Evolutionary conservation across 2,888 invertebrate genomes (phyloP), one percentile per base, ranked within the genome.

Genomic region (Diaprepes abbreviatus): DNA sequence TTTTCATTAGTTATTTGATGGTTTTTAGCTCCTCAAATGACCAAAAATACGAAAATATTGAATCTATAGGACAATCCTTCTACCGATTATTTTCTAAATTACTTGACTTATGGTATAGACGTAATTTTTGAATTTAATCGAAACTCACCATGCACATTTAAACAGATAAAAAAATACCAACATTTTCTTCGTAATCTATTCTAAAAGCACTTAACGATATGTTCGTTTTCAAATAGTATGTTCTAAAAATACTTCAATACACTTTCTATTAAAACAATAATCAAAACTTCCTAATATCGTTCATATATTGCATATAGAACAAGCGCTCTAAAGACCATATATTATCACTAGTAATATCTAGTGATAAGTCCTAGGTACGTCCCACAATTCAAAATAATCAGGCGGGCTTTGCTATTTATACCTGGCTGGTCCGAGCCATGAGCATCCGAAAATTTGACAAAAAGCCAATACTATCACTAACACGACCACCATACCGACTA

Each of bases 391-490:
- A 58, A 83, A 83, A 70, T 82, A 82, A 71, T 82, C 79, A 3
- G 81, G 80, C 40, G 79, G 77, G 74, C 77, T 79, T 83, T 88
- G 88, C 88, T 89, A 89, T 88, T 89, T 89, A 85, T 88, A 89
- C 74, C 88, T 84, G 12, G 87, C 86, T 17, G 89, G 89, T 0
- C 89, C 91, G 58, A 91, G 86, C 89, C 90, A 90, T 52, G 90
- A 89, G 82, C 91, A 91, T 55, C 90, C 90, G 85, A 91, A 88
- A 79, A 91, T 85, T 86, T 92, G 91, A 81, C 91, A 91, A 43
- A 89, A 84, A 10, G 90, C 88, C 43, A 92, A 84, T 2, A 88
- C 86, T 45, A 91, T 75, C 3, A 89, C 83, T 7, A 91, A 80
- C 35, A 91, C 76, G n/a, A 89, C 74, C 57, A 90, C 78, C 21